These are phyloP conservation scores for Arnoldichthys spilopterus DNA, from an alignment of 2,797 vertebrate species.

Conservation along the genomic window DNA sequence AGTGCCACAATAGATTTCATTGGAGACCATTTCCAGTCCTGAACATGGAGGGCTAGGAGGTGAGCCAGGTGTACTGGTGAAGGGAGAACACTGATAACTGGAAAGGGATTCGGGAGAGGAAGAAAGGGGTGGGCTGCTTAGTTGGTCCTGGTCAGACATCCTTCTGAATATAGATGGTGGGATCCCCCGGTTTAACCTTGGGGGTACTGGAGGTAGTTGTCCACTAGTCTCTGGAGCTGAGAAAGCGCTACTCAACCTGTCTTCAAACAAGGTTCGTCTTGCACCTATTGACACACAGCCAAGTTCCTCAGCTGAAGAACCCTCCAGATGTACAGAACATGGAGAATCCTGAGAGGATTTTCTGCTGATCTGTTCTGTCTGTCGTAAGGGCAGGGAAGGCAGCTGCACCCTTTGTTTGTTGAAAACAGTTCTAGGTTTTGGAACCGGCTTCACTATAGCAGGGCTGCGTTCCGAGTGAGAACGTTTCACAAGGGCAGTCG, in stretches of 20 bases:
- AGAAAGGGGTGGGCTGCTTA: slow-evolving; percentile 37
- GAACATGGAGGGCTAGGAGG: slow-evolving; percentile 56
- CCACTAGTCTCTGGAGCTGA: slow-evolving; percentile 52
- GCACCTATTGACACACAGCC: slow-evolving; percentile 53
- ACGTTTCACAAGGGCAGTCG: slow-evolving; percentile 62
- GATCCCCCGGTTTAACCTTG: slow-evolving; percentile 66
- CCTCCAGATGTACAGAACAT: slow-evolving; percentile 72
- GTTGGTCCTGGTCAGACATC: slow-evolving; percentile 42
- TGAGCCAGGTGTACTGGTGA: slow-evolving; percentile 55
- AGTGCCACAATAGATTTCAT: slow-evolving; percentile 89
- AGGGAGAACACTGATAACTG: slow-evolving; percentile 61
- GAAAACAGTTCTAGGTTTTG: slow-evolving; percentile 93
- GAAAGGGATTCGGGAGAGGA: slow-evolving; percentile 51
- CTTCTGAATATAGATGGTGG: slow-evolving; percentile 45
- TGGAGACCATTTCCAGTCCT: slow-evolving; percentile 87
- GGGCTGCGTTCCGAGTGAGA: slow-evolving; percentile 47
- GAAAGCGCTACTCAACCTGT: slow-evolving; percentile 51
- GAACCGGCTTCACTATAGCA: slow-evolving; percentile 79
- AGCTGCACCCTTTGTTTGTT: slow-evolving; percentile 71
- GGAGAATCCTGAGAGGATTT: slow-evolving; percentile 68
- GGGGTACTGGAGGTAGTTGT: slow-evolving; percentile 72
- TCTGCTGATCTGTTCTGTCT: slow-evolving; percentile 38
- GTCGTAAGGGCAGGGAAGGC: slow-evolving; percentile 53
- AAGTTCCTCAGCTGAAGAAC: slow-evolving; percentile 63
- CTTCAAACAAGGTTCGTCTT: slow-evolving; percentile 36